Evolutionary conservation across 2,888 invertebrate genomes (phyloP).

Genomic region (Morpho helenor): DNA sequence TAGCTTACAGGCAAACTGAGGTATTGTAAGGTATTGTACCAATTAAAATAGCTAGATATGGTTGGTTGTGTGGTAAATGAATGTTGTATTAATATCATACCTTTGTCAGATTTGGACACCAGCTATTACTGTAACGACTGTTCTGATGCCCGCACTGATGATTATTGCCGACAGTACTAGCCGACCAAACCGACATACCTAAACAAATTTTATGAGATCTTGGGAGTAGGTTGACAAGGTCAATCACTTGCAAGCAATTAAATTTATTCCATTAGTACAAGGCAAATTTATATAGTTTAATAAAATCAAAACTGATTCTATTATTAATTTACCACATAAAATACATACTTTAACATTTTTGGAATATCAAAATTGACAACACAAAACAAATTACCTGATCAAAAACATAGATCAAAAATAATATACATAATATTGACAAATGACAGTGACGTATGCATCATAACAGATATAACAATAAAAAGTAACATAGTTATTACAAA

Average conservation of each 20-base stretch:
- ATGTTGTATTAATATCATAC: constrained; percentile 43
- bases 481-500: too few relatives aligned
- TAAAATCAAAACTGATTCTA: too few relatives aligned
- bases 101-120: constrained; percentile 72
- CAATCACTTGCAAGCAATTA: constrained; percentile 35
- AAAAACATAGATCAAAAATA: constrained; percentile 3
- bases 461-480: too few relatives aligned
- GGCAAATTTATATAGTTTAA: neutral
- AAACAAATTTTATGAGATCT: constrained; percentile 68
- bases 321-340: neutral
- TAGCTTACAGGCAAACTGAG: too few relatives aligned
- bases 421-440: neutral
- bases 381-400: neutral
- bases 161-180: constrained; percentile 80
- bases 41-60: too few relatives aligned
- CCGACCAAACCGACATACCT: constrained; percentile 87
- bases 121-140: constrained; percentile 66
- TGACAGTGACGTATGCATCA: constrained; percentile 13
- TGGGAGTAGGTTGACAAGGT: constrained; percentile 62
- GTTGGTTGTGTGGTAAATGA: too few relatives aligned
- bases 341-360: constrained; percentile 1
- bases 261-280: constrained; percentile 22
- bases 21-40: too few relatives aligned
- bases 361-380: neutral
- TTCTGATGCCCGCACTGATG: constrained; percentile 62